Conservation (phyloP, 2,113 vertebrate genomes). For the Lucifuga dentata region DNA sequence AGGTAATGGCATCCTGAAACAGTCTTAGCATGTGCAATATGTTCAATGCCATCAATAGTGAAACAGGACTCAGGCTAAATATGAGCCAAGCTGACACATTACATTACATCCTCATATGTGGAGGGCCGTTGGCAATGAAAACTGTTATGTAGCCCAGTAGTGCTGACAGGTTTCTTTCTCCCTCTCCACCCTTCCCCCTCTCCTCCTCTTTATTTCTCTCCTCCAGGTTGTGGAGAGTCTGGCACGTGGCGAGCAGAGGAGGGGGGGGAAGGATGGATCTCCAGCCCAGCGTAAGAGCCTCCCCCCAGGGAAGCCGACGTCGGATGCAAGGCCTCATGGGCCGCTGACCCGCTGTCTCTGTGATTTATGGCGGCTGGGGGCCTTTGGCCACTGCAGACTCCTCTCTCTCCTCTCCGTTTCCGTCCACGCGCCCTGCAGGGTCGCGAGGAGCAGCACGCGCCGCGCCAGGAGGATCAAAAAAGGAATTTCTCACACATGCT, state of each 20-base stretch:
- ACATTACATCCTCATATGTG: slow-evolving; percentile 70
- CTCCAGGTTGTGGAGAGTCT: slow-evolving; percentile 68
- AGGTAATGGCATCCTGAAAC: slow-evolving; percentile 57
- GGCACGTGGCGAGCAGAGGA: slow-evolving; percentile 60
- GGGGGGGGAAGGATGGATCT: slow-evolving; percentile 71
- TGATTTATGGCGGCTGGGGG: slow-evolving; percentile 81
- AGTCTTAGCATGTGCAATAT: slow-evolving; percentile 49
- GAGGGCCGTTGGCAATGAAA: slow-evolving; percentile 66
- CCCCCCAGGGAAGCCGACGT: slow-evolving; percentile 67
- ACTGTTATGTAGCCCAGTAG: slow-evolving; percentile 77
- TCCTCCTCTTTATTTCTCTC: slow-evolving; percentile 58
- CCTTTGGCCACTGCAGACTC: slow-evolving; percentile 72
- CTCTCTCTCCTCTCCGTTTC: slow-evolving; percentile 59
- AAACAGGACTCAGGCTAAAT: slow-evolving; percentile 26
- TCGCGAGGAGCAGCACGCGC: slow-evolving; percentile 48
- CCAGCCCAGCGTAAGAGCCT: slow-evolving; percentile 59
- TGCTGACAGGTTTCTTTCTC: slow-evolving; percentile 82
- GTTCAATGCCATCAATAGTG: slow-evolving; percentile 57
- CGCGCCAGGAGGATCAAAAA: slow-evolving; percentile 49
- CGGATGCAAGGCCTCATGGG: slow-evolving; percentile 71
- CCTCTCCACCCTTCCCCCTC: slow-evolving; percentile 20
- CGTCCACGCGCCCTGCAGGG: slow-evolving; percentile 55
- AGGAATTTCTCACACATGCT: slow-evolving; percentile 50
- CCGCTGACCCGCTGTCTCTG: slow-evolving; percentile 71
- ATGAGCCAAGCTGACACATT: slow-evolving; percentile 73